These are phyloP conservation scores for Limnothrissa miodon DNA, from an alignment of 2,113 vertebrate genomes.

Conservation along the genomic window DNA sequence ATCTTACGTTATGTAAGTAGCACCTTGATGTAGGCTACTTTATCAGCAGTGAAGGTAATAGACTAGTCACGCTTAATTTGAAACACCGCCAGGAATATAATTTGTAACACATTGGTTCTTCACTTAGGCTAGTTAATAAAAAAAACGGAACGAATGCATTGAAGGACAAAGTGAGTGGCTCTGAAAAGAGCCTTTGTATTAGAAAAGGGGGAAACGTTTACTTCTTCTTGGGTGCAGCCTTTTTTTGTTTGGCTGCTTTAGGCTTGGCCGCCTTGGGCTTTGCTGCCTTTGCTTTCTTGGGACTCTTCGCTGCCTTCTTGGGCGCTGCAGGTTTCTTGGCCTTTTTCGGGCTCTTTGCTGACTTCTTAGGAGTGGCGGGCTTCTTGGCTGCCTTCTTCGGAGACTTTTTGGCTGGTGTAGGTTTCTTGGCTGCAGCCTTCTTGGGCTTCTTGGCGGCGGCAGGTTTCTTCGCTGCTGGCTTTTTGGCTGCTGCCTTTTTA, in stretches of 20 bases:
- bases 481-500: conserved; percentile 16
- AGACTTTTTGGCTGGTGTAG: conserved; percentile 10
- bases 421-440: conserved; percentile 17
- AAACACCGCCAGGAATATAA: too few species aligned
- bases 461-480: conserved; percentile 28
- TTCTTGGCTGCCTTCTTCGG: conserved; percentile 8
- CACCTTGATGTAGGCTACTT: too few species aligned
- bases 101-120: not conserved
- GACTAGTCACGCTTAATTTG: too few species aligned
- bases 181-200: not conserved
- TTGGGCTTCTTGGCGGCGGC: conserved; percentile 22
- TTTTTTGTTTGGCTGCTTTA: not conserved
- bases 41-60: too few species aligned
- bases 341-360: not conserved
- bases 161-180: not conserved
- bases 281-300: not conserved
- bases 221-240: conserved; percentile 2
- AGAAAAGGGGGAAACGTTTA: not conserved
- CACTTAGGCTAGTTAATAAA: not conserved
- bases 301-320: not conserved
- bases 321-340: not conserved
- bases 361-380: conserved; percentile 5
- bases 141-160: not conserved
- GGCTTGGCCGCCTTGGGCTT: conserved; percentile 9
- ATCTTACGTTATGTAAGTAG: too few species aligned